Base-by-base conservation (phyloP, 2,888 invertebrate genomes). In the Trachelus troglodyta region DNA sequence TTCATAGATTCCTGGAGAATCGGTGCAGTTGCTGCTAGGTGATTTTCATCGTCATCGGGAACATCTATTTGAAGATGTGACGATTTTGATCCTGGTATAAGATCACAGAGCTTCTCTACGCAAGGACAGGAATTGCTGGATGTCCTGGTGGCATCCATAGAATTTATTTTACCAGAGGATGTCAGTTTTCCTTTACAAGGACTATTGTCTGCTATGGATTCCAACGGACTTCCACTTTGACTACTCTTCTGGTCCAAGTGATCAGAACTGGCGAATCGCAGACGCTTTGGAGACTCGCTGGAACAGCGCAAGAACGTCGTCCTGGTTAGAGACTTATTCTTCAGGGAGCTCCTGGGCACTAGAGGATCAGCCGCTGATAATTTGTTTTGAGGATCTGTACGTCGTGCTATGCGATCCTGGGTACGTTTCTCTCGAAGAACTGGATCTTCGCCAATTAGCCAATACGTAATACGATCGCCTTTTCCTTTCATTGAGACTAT, bases 281-380 rank as follows among this genome's bases (percentile, higher is more conserved):
- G 92, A 85, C 96, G 95, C 90, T 97, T 97, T 75, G 97, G 96
- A 81, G 97, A 97, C 91, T 97, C 97, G 90, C 96, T 97, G 84
- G 96, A 95, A 83, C 96, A 96, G 79, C 96, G 93, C 85, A 85
- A 90, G 56, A 92, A 89, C 4, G 87, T 87, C 12, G 88, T 89
- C 15, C 88, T 79, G 0, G 86, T 85, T 87, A 94, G 93, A 81
- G 93, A 94, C 85, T 94, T 94, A 81, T 94, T 95, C 88, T 96
- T 96, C 69, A 96, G 91, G 0, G 96, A 96, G 81, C 95, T 95
- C 34, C 95, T 92, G 1, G 94, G 94, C 4, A 92, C 91, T 23
- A 89, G 82, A 15, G 89, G 85, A 77, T 86, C 87, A 15, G 77
- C 73, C 6, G 75, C 34, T 69, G 75, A 34, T n/a, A 31, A 33